Conservation (phyloP, 2,797 vertebrate genomes). For the Pithecia hirsuta region DNA sequence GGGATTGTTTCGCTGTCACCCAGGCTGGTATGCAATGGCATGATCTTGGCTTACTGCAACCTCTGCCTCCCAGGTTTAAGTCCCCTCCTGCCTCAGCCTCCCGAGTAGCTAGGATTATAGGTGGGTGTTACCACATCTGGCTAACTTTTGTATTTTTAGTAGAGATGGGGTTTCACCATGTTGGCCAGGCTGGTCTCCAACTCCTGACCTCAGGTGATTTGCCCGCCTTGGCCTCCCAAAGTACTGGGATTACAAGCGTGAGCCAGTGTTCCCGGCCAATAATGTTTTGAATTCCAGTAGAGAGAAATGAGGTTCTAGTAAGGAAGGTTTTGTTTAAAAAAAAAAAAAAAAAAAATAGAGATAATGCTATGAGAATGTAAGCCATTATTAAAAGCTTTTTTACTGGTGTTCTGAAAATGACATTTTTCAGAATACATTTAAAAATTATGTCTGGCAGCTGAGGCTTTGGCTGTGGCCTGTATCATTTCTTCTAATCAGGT, state of each 20-base stretch:
- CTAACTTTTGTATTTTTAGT: no score
- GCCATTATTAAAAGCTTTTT: constrained; percentile 40
- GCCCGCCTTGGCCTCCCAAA: no score
- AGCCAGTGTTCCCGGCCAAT: not conserved
- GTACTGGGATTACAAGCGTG: not conserved
- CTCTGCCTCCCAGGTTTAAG: no score
- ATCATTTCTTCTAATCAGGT: not conserved
- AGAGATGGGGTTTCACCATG: no score
- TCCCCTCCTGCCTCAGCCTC: no score
- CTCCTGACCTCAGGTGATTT: no score
- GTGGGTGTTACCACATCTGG: no score
- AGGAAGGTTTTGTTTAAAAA: not conserved
- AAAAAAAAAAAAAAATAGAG: not conserved
- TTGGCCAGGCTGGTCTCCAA: no score
- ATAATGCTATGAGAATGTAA: constrained; percentile 18
- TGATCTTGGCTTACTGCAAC: no score
- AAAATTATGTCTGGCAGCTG: not conserved
- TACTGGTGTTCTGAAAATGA: constrained; percentile 24
- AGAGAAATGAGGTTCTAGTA: not conserved
- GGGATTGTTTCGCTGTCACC: no score
- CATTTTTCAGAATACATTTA: not conserved
- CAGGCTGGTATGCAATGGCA: no score
- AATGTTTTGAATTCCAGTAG: constrained; percentile 4
- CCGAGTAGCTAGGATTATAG: no score
- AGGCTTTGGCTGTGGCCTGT: not conserved